phyloP scores from a whole-genome alignment of 1,140 invertebrate species.

The Heliconius eleuchia region DNA sequence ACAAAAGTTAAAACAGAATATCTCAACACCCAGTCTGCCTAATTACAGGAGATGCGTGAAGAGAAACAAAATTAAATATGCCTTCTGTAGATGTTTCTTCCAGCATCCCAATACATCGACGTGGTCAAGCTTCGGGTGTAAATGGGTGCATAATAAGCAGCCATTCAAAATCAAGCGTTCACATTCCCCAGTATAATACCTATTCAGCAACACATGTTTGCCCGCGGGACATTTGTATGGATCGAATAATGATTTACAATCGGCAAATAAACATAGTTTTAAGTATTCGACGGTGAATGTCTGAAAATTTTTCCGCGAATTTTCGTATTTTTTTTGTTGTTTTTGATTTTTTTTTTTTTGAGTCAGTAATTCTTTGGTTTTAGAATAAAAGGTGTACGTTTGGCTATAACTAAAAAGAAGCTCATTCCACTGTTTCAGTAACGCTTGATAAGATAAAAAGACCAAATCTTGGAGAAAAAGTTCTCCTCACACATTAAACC shows the following conservation, averaged over 20 bases:
- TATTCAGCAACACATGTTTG: conserved; percentile 64
- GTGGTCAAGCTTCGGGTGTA: conserved; percentile 58
- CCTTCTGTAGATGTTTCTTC: conserved; percentile 1
- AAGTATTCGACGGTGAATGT: not conserved
- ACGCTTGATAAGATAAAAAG: no score
- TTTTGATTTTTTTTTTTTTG: not conserved
- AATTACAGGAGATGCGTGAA: not conserved
- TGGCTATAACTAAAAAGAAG: no score
- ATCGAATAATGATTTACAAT: conserved; percentile 67
- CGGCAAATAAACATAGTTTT: conserved; percentile 13
- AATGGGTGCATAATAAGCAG: conserved; percentile 76
- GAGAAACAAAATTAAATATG: not conserved
- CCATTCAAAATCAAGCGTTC: conserved; percentile 63
- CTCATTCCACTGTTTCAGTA: no score
- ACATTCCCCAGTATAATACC: conserved; percentile 67
- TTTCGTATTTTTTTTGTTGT: not conserved
- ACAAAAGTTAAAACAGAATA: no score
- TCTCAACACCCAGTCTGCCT: no score
- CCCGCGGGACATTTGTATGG: conserved; percentile 69
- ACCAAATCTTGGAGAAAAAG: no score
- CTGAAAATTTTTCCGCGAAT: not conserved
- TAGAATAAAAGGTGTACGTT: no score
- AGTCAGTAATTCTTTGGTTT: no score
- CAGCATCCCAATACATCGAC: conserved; percentile 33
- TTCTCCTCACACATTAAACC: no score